Percentiles rank a stretch among this genome's conserved stretches.
Evolutionary conservation across 2,888 invertebrate genomes (phyloP).

Genomic region (Pediacus dermestoides): DNA sequence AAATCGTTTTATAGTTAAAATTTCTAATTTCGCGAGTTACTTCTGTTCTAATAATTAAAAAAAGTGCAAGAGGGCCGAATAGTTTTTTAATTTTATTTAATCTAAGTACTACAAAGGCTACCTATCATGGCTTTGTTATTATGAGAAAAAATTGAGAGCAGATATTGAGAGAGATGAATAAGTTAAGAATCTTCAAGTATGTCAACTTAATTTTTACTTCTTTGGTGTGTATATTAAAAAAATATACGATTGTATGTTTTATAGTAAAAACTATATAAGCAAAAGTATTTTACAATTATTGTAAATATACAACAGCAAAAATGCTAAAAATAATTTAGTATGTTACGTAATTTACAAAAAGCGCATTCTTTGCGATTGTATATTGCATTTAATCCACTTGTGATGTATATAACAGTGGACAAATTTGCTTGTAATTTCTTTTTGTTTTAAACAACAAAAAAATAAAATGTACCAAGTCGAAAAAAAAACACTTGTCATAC

Average conservation of each 20-base stretch:
- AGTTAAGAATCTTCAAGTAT: conserved; percentile 32
- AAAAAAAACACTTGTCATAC: conserved; percentile 42
- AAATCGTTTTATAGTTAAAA: conserved; percentile 17
- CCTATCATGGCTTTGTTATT: conserved; percentile 25
- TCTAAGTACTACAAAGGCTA: conserved; percentile 22
- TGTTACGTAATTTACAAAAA: no score
- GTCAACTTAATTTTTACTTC: conserved; percentile 41
- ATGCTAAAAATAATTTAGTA: conserved; percentile 32
- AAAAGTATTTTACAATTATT: conserved; percentile 42
- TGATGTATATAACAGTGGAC: conserved; percentile 44
- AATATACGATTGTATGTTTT: conserved; percentile 48
- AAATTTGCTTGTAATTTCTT: no score
- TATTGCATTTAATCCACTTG: conserved; percentile 41
- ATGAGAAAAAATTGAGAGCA: conserved; percentile 27
- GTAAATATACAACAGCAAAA: conserved; percentile 42
- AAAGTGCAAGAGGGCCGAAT: conserved; percentile 17
- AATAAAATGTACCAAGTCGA: conserved; percentile 30
- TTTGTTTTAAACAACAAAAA: conserved; percentile 18
- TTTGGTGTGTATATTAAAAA: conserved; percentile 49
- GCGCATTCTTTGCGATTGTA: conserved; percentile 44
- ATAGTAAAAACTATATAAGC: conserved; percentile 48
- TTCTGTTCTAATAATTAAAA: conserved; percentile 17
- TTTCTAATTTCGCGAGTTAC: conserved; percentile 17
- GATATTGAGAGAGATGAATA: conserved; percentile 33
- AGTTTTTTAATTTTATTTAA: conserved; percentile 6